Conservation (phyloP, 2,888 invertebrate genomes). For the Tetanocera ferruginea region DNA sequence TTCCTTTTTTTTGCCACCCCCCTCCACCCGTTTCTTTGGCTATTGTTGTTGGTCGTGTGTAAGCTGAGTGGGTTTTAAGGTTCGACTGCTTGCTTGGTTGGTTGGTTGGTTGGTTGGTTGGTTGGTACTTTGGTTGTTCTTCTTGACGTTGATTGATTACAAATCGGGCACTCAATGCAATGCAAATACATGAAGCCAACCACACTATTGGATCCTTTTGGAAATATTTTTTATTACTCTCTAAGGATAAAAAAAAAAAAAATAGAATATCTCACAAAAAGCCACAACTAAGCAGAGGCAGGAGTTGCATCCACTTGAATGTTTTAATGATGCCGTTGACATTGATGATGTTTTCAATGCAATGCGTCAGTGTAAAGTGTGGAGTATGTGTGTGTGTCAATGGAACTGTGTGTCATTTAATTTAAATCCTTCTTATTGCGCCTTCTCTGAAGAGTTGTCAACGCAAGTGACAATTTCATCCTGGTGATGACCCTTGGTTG, state of each 20-base stretch:
- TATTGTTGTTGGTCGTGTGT: neutral
- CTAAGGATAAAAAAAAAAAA: neutral
- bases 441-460: slow-evolving; percentile 1
- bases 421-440: slow-evolving; percentile 30
- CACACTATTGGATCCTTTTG: neutral
- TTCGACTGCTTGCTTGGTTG: slow-evolving; percentile 30
- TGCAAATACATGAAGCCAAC: slow-evolving; percentile 43
- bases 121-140: slow-evolving; percentile 51
- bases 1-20: no score
- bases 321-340: slow-evolving; percentile 48
- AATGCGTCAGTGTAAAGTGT: neutral
- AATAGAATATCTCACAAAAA: neutral
- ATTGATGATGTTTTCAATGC: slow-evolving; percentile 46
- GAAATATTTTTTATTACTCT: neutral
- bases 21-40: neutral
- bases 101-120: slow-evolving; percentile 24
- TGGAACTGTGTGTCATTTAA: neutral
- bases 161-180: slow-evolving; percentile 67
- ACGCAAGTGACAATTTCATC: slow-evolving; percentile 12
- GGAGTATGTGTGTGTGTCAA: neutral
- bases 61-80: slow-evolving; percentile 6
- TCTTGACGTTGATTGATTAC: slow-evolving; percentile 68
- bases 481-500: neutral
- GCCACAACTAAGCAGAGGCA: no score
- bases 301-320: neutral